Evolutionary conservation across 2,888 invertebrate species (phyloP).

Genomic region (Dryobotodes eremita): DNA sequence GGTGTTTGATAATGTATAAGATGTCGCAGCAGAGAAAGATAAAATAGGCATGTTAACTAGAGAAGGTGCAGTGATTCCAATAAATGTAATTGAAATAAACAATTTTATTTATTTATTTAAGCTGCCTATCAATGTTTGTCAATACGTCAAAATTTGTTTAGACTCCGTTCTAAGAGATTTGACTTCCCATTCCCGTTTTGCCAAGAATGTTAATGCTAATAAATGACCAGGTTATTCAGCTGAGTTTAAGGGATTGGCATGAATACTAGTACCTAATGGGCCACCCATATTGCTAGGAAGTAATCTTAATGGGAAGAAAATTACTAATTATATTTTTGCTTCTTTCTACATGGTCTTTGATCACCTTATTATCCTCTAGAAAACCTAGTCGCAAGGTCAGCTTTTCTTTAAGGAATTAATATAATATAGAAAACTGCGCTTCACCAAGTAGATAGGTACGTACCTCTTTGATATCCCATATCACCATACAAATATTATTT

Average conservation of each 20-base stretch:
- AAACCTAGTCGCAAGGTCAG: background rate
- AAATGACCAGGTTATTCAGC: background rate
- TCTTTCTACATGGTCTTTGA: background rate
- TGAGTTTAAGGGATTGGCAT: background rate
- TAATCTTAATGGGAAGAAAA: background rate
- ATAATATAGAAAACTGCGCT: background rate
- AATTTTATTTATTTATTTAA: no score
- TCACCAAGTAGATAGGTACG: background rate
- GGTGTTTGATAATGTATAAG: background rate
- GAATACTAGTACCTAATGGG: background rate
- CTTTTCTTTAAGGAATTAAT: background rate
- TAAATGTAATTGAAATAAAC: no score
- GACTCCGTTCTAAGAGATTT: slow-evolving; percentile 19
- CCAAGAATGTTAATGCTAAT: slow-evolving; percentile 29
- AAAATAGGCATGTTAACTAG: background rate
- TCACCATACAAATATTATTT: slow-evolving; percentile 6
- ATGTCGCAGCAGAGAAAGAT: background rate
- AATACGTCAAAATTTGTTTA: slow-evolving; percentile 44
- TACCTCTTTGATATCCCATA: slow-evolving; percentile 1
- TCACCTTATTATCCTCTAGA: no score
- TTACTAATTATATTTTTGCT: no score
- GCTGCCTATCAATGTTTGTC: slow-evolving; percentile 23
- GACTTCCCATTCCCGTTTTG: background rate
- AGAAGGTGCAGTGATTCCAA: background rate
- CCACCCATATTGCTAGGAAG: background rate